These are phyloP conservation scores for Gymnothorax reevesii DNA, from an alignment of 2,797 vertebrate species.

Conservation along the genomic window DNA sequence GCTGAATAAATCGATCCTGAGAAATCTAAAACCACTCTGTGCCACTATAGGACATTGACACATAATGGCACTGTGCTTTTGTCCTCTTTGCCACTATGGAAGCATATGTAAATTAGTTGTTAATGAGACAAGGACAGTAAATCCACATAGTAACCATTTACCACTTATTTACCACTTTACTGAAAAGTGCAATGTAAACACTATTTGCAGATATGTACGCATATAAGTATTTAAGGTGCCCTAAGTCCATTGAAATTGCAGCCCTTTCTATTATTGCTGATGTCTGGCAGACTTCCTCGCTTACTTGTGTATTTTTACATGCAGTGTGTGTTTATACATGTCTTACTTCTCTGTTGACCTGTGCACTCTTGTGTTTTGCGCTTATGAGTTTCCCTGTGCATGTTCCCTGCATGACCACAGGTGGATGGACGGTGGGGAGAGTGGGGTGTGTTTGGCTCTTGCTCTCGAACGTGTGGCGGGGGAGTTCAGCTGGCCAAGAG, in stretches of 20 bases:
- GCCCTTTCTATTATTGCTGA: background rate
- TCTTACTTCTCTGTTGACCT: background rate
- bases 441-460: conserved; percentile 88
- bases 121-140: no score
- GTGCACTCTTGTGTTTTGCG: background rate
- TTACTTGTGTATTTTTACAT: no score
- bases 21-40: background rate
- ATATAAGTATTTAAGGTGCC: background rate
- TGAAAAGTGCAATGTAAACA: no score
- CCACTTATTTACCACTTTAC: no score
- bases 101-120: background rate
- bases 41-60: no score
- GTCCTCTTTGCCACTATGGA: background rate
- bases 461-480: conserved; percentile 88
- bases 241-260: background rate
- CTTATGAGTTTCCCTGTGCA: background rate
- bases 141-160: no score
- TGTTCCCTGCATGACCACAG: conserved; percentile 58
- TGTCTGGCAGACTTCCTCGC: background rate
- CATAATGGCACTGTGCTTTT: no score
- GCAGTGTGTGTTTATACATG: background rate
- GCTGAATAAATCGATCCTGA: background rate
- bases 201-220: background rate
- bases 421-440: conserved; percentile 93
- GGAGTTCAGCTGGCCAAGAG: conserved; percentile 91